Percentiles rank a stretch among this genome's conserved stretches.
Conservation (phyloP, 2,113 vertebrate species). For the Centrocercus urophasianus region DNA sequence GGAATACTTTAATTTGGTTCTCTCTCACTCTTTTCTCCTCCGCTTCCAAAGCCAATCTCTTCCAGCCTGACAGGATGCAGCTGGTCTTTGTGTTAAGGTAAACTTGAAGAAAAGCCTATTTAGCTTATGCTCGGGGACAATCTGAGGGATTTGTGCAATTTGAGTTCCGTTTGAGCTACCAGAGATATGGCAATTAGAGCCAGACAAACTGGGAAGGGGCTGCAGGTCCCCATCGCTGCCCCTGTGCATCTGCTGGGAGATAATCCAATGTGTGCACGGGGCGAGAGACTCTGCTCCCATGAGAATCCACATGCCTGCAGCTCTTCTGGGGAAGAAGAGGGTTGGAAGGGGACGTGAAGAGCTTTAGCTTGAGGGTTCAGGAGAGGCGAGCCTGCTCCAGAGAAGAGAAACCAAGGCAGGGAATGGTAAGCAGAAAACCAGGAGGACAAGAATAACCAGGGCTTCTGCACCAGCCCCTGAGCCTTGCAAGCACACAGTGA, state of each 20-base stretch:
- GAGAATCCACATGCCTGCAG: fast-evolving
- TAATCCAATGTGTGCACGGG: not conserved
- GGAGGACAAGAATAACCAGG: not conserved
- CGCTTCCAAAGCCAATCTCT: not conserved
- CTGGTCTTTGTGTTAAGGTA: not conserved
- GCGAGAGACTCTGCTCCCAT: not conserved
- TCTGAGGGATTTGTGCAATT: not conserved
- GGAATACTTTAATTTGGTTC: not conserved
- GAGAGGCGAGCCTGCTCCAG: not conserved
- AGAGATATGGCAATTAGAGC: not conserved
- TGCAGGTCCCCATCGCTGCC: not conserved
- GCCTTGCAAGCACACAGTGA: not conserved
- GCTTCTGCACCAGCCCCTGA: not conserved
- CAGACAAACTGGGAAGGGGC: not conserved
- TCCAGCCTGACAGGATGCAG: not conserved
- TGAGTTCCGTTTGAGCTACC: not conserved
- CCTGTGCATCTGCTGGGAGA: not conserved
- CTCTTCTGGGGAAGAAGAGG: not conserved
- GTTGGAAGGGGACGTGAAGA: not conserved
- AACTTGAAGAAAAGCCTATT: conserved; percentile 18
- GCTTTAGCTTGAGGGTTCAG: not conserved
- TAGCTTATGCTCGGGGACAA: not conserved
- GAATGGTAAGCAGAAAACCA: not conserved
- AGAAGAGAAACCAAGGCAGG: not conserved
- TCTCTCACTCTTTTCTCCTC: not conserved